Percentiles rank a stretch among this genome's conserved stretches.
phyloP scores from a whole-genome alignment of 2,888 invertebrate species.

The Sesia apiformis region DNA sequence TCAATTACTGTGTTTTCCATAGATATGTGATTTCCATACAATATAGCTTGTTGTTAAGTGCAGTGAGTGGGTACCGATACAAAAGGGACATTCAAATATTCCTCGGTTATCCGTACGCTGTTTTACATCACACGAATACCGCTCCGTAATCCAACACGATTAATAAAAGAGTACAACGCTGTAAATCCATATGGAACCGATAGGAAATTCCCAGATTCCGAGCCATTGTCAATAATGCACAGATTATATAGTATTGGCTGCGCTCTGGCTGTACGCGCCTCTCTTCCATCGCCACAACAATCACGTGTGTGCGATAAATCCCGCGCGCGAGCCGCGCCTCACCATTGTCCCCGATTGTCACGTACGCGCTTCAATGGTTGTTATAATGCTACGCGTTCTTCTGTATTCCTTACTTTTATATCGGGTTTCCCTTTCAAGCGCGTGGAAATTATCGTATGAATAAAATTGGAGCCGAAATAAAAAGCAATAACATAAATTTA shows the following conservation, averaged over 20 bases:
- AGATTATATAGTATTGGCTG: conserved; percentile 11
- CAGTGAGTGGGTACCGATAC: too few relatives aligned
- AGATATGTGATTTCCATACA: too few relatives aligned
- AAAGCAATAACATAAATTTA: too few relatives aligned
- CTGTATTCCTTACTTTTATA: conserved; percentile 26
- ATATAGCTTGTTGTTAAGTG: too few relatives aligned
- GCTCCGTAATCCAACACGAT: background rate
- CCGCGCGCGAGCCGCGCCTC: conserved; percentile 15
- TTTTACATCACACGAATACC: too few relatives aligned
- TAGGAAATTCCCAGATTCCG: conserved; percentile 4
- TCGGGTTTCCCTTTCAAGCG: conserved; percentile 1
- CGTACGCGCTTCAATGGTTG: conserved; percentile 32
- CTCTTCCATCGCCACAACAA: conserved; percentile 19
- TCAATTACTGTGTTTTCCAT: too few relatives aligned
- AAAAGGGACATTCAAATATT: too few relatives aligned
- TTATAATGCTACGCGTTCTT: conserved; percentile 41
- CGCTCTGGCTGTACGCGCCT: conserved; percentile 13
- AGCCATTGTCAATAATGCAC: conserved; percentile 22
- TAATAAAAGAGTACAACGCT: conserved; percentile 3
- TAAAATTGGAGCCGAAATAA: too few relatives aligned
- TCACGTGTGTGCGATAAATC: conserved; percentile 39
- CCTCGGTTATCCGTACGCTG: too few relatives aligned
- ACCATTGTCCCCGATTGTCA: conserved; percentile 18
- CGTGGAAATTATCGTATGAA: too few relatives aligned
- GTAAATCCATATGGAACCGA: background rate